Percentiles rank a stretch among this genome's conserved stretches.
These are phyloP conservation scores for Branchinecta sandiegonensis DNA, from an alignment of 2,888 invertebrate genomes.

Conservation along the genomic window DNA sequence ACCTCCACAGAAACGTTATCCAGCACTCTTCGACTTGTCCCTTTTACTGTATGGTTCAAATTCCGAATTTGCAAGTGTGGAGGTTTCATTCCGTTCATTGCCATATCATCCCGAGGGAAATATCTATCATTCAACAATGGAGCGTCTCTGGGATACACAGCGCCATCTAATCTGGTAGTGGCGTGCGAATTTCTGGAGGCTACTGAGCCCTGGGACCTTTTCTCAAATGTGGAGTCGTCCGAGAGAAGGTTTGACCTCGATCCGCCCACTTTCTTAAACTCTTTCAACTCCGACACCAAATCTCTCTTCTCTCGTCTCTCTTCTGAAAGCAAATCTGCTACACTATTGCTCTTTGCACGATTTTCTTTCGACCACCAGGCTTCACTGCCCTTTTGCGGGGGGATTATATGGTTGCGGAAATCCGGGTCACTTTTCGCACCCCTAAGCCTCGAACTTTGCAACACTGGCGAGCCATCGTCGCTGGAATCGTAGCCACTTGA, in stretches of 20 bases:
- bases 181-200: constrained; percentile 5
- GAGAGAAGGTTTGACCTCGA: neutral
- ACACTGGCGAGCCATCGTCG: constrained; percentile 42
- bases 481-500: constrained; percentile 88
- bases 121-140: constrained; percentile 32
- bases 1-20: constrained; percentile 72
- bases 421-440: constrained; percentile 69
- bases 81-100: constrained; percentile 30
- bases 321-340: constrained; percentile 62
- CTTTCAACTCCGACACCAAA: constrained; percentile 9
- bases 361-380: constrained; percentile 23
- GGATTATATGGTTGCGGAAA: constrained; percentile 48
- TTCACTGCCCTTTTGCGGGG: constrained; percentile 26
- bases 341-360: constrained; percentile 50
- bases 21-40: constrained; percentile 40
- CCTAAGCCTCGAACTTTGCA: constrained; percentile 23
- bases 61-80: constrained; percentile 43
- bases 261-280: neutral
- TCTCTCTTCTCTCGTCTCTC: constrained; percentile 29
- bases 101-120: constrained; percentile 31
- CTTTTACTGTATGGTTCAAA: constrained; percentile 36
- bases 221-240: neutral
- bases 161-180: constrained; percentile 22
- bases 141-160: constrained; percentile 28
- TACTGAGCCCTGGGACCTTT: constrained; percentile 7